Base-by-base conservation (phyloP, 2,888 invertebrate genomes). In the Zaprionus bogoriensis region DNA sequence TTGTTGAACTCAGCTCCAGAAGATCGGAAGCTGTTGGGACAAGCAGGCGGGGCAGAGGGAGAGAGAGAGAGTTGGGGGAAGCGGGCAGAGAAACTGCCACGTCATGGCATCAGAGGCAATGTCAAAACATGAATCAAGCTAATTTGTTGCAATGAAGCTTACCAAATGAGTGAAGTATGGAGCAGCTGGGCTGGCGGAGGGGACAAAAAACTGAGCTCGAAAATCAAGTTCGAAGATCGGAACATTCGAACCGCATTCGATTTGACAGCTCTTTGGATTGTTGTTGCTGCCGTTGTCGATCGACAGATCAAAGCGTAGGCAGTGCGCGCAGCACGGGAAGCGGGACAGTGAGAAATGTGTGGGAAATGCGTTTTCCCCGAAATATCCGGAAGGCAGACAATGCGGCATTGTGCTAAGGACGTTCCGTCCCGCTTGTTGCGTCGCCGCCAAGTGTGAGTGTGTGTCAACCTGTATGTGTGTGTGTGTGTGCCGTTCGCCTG, bases 101-200 rank as follows among this genome's bases (percentile, higher is more conserved):
- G 52, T 81, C 75, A 81, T 73, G 61, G 57, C 42, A 47, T 28
- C 54, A 36, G 52, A 58, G 58, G 54, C 52, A 62, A 55, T 75
- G 65, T 63, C 67, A 65, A 64, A 64, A 59, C 41, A 46, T 75
- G 73, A 82, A 75, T 67, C 64, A 76, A 82, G 78, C 80, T 76
- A 84, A 81, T 81, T 81, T 81, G 80, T 67, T 71, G 81, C 84
- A 74, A 78, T 71, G 72, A 66, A 81, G 81, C 80, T 84, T 81
- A 83, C 61, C 59, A 54, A 60, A 67, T 62, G 45, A 30, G 36
- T 7, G 10, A 10, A 27, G 27, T 27, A 10, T 5, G 1, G 41
- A 22, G 59, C 47, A 57, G 42, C 19, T 14, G 23, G 12, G 32
- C n/a, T n/a, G n/a, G 7, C 14, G 9, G 14, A 7, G 17, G 3